Percentiles rank a stretch among this genome's conserved stretches.
These are phyloP conservation scores for Melipona bicolor DNA, from an alignment of 2,888 invertebrate species.

Conservation along the genomic window DNA sequence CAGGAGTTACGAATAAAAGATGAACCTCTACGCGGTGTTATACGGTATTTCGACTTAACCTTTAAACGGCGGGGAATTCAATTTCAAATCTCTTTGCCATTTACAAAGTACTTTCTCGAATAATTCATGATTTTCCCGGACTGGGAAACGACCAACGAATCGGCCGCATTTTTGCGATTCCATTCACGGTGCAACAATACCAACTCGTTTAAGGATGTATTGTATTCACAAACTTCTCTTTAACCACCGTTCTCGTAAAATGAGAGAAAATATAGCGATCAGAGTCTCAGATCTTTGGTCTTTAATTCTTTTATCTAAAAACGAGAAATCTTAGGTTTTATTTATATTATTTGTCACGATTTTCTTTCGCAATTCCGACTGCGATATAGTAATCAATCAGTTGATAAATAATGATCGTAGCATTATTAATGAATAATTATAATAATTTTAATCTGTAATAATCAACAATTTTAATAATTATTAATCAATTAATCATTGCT, in stretches of 20 bases:
- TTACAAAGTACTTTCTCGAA: constrained; percentile 23
- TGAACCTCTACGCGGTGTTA: constrained; percentile 16
- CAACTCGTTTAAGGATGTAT: background rate
- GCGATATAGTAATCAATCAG: too few species aligned
- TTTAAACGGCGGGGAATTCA: constrained; percentile 26
- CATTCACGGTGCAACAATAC: background rate
- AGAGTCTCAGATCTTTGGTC: too few species aligned
- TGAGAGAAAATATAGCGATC: too few species aligned
- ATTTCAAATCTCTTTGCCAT: constrained; percentile 26
- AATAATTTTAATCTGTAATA: too few species aligned
- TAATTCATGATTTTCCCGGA: constrained; percentile 35
- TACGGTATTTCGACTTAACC: constrained; percentile 21
- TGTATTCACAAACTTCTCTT: background rate
- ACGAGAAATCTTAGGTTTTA: too few species aligned
- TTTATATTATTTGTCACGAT: too few species aligned
- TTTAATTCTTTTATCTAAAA: too few species aligned
- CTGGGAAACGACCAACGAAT: constrained; percentile 37
- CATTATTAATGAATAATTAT: too few species aligned
- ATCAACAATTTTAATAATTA: too few species aligned
- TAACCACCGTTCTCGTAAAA: background rate
- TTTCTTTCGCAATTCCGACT: too few species aligned
- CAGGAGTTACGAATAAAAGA: constrained; percentile 39
- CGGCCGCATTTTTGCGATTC: background rate
- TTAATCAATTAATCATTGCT: too few species aligned
- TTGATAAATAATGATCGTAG: too few species aligned